Evolutionary conservation across 2,888 invertebrate species (phyloP), one percentile per base, ranked within the genome.

Genomic region (Romanomermis culicivorax): DNA sequence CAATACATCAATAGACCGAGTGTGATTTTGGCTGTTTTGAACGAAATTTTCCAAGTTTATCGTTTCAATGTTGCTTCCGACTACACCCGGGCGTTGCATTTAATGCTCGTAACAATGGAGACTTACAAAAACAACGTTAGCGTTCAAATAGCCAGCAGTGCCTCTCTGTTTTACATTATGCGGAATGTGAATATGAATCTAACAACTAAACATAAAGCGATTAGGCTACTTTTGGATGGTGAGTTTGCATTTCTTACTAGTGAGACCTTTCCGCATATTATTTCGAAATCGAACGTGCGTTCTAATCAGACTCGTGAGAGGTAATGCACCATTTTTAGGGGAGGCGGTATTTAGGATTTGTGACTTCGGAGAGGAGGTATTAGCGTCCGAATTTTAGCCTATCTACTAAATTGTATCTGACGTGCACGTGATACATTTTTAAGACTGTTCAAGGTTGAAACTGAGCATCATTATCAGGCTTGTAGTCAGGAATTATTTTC

Each of bases 61-160:
- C 62, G 71, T 29, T 67, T 65, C 57, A 60, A 62, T 4, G 64
- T 64, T 56, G 60, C 62, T 2, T 62, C 63, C 51, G 36, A 36
- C 36, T 11, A 36, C 11, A 17, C 36, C 11, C 36, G 36, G 17
- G 67, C 65, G 1, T 62, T 69, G 3, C 64, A 71, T 64, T 64
- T 85, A 29, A 84, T 93, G 14, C 76, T 95, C 45, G 80, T 82
- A 65, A 85, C 86, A 0, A 89, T 95, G 88, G 81, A 82, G 62
- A 77, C 80, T 62, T 86, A 93, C 74, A 75, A 83, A 11, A 75
- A 76, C 56, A 85, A 88, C 63, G 83, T 83, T 67, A 83, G 85
- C 64, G 84, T 95, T 64, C 91, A 93, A 71, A 89, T 91, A 64
- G 72, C 74, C 27, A 74, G 72, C 71, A 89, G 89, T 73, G 91